A percentile compares a stretch with the other conserved stretches of the same genome.
Evolutionary conservation across 1,140 invertebrate genomes (phyloP).

Genomic region (Calosoma granatense): DNA sequence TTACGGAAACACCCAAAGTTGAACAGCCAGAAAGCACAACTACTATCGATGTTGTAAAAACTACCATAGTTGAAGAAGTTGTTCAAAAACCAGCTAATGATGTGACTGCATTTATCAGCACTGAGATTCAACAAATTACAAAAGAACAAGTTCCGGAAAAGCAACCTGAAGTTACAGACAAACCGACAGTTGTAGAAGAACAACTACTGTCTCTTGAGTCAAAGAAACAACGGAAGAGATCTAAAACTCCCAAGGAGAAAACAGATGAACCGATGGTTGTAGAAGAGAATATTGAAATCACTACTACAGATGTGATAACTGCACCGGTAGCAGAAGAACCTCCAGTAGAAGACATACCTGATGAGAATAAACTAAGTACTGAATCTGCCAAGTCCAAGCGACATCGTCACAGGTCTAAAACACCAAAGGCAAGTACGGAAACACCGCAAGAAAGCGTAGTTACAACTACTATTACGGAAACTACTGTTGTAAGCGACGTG

Average conservation of each 20-base stretch:
- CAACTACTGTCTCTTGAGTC: no score
- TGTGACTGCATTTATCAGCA: no score
- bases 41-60: neutral
- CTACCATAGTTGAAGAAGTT: neutral
- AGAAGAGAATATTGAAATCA: neutral
- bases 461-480: neutral
- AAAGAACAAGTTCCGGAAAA: no score
- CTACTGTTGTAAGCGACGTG: neutral
- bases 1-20: no score
- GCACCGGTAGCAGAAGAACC: neutral
- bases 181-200: no score
- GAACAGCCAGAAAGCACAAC: no score
- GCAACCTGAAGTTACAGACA: neutral
- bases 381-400: neutral
- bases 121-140: neutral
- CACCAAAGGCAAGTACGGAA: neutral
- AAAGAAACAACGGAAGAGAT: slow-evolving; percentile 1
- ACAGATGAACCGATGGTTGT: slow-evolving; percentile 1
- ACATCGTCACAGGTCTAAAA: neutral
- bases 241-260: slow-evolving; percentile 10
- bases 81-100: neutral
- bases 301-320: neutral
- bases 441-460: neutral
- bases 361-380: neutral
- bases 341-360: neutral